Base-by-base conservation (phyloP, 1,140 invertebrate species). In the Pollicipes pollicipes region DNA sequence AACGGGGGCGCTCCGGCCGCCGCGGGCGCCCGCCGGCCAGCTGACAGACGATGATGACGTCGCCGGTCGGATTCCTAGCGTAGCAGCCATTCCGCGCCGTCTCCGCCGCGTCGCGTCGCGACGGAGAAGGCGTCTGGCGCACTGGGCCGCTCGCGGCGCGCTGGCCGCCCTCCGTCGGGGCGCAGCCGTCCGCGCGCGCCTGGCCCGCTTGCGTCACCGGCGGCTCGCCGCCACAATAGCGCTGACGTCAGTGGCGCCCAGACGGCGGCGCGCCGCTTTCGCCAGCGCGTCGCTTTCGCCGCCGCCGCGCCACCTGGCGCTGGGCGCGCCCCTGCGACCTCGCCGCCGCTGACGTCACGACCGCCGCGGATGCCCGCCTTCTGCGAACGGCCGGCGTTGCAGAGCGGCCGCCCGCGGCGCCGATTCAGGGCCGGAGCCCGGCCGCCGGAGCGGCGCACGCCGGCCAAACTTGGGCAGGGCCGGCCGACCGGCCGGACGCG, bases 211-310 rank as follows among this genome's bases (percentile, higher is more conserved):
- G 45, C 45, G 21, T 58, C 45, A 58, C 45, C 8, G 17, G 13
- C 32, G 45, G 13, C 10, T 10, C 45, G 6, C 6, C 45, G 45
- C 24, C 45, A 58, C 45, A 58, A 58, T 58, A 58, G 32, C 32
- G 4, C n/a, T n/a, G n/a, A 16, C 32, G 32, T 35, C 32, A 16
- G 45, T 58, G 45, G 45, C 45, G 45, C 45, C 45, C 45, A 58
- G 45, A 58, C 45, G 45, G 45, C 45, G 45, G 45, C n/a, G n/a
- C n/a, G n/a, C n/a, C n/a, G 45, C 45, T 58, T 58, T 58, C 45
- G 45, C 45, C 45, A n/a, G n/a, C n/a, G n/a, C n/a, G 35, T 35
- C 35, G 45, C 45, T 58, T 58, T 58, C 45, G 45, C 45, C 45
- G 21, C 6, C n/a, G n/a, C 2, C 10, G 45, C 45, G 45, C 45